Base-by-base conservation (phyloP, 2,888 invertebrate species). In the Apamea sordens region DNA sequence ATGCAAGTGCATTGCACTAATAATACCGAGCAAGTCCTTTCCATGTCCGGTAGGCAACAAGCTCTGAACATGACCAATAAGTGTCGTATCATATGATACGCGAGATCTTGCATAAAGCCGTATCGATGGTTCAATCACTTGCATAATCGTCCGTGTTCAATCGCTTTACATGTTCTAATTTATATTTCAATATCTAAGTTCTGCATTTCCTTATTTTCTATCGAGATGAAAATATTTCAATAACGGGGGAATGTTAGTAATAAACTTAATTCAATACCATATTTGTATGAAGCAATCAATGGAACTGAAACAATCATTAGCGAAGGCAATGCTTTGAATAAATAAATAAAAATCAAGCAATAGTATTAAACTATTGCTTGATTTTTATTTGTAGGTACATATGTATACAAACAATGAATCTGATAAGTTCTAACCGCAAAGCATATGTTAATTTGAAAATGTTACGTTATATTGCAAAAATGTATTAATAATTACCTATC, bases 1-100 rank as follows among this genome's bases (percentile, higher is more conserved):
- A 95, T 94, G 91, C 95, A 95, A 95, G 96, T 96, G 96, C 96
- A 96, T 95, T 96, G 95, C 95, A 95, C 96, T 94, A 96, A 93
- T 94, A 94, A 94, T 93, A 94, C 83, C 75, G 77, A 91, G 76
- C 92, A 91, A 94, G 92, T 93, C 94, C 93, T 94, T 94, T 94
- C 91, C 92, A 95, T 92, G 93, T 95, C 96, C 95, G 95, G 93
- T 93, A 93, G 89, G 92, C 92, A 94, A 93, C 92, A 90, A 87
- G 90, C 86, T 88, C 82, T 83, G 89, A 84, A 85, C 75, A 76
- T 67, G 67, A 64, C 71, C 75, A 82, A 79, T 83, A 75, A 82
- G 68, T 84, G 78, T 73, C 82, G 65, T 78, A 80, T 72, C 86
- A 74, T 81, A 82, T 79, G 71, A 82, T 73, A 85, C 73, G 72